Conservation (phyloP, 1,140 invertebrate genomes). For the Antheraea pernyi region DNA sequence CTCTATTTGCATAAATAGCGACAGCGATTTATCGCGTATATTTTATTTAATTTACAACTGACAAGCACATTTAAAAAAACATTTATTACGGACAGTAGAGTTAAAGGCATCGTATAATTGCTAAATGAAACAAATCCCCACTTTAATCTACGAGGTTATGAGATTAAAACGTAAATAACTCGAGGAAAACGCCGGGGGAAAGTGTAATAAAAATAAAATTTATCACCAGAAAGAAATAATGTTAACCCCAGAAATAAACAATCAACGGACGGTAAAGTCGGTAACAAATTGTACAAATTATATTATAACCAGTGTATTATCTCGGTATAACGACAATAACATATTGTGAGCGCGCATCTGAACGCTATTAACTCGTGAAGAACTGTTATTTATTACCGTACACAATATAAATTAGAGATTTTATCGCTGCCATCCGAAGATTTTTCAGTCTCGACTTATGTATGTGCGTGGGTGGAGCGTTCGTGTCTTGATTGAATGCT, state of each 20-base stretch:
- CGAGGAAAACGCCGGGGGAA: neutral
- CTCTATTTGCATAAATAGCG: neutral
- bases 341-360: constrained; percentile 48
- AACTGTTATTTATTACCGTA: constrained; percentile 57
- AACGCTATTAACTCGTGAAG: constrained; percentile 44
- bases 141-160: constrained; percentile 8
- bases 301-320: constrained; percentile 52
- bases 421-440: constrained; percentile 57
- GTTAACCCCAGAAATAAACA: constrained; percentile 38
- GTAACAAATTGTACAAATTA: constrained; percentile 54
- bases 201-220: constrained; percentile 8
- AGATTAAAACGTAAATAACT: constrained; percentile 12
- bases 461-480: neutral
- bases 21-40: neutral
- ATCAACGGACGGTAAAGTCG: constrained; percentile 28
- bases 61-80: neutral
- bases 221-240: constrained; percentile 1
- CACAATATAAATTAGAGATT: constrained; percentile 50
- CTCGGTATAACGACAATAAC: constrained; percentile 63
- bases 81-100: constrained; percentile 2
- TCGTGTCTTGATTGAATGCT: neutral
- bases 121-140: neutral
- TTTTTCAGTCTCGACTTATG: constrained; percentile 54
- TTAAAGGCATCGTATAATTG: constrained; percentile 4
- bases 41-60: neutral